Conservation (phyloP, 2,797 vertebrate genomes). For the Sylvia borin region DNA sequence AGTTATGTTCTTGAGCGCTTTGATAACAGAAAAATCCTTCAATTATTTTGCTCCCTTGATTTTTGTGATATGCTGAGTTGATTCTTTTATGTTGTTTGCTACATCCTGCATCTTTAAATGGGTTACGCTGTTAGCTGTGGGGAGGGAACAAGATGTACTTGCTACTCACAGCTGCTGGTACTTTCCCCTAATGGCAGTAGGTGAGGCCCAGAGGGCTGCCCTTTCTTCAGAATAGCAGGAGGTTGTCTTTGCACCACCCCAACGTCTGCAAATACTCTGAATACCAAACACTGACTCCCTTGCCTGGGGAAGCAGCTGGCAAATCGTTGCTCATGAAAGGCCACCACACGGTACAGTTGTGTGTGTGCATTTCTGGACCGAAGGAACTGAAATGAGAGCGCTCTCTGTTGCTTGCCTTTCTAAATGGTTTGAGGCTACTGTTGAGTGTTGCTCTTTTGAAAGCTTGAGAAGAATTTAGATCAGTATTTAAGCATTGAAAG, state of each 20-base stretch:
- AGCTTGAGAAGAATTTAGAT: slow-evolving; percentile 31
- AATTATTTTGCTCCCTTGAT: neutral
- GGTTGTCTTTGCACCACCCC: neutral
- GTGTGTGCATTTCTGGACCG: neutral
- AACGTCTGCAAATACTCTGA: neutral
- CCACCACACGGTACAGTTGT: neutral
- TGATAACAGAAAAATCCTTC: neutral
- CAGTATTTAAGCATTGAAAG: neutral
- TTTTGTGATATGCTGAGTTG: neutral
- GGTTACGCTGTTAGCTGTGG: neutral
- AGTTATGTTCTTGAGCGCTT: neutral
- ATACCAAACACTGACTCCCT: neutral
- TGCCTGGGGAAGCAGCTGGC: slow-evolving; percentile 23
- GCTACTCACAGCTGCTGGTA: neutral
- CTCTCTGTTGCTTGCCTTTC: neutral
- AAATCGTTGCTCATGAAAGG: neutral
- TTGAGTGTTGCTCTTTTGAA: neutral
- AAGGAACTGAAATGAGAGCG: neutral
- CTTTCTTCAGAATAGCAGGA: neutral
- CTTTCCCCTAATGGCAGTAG: neutral
- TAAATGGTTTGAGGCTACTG: slow-evolving; percentile 14
- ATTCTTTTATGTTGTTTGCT: neutral
- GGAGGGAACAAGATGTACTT: neutral
- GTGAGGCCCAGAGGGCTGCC: neutral
- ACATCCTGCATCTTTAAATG: neutral